phyloP scores from a whole-genome alignment of 2,888 invertebrate species.

The Drosophila colorata region DNA sequence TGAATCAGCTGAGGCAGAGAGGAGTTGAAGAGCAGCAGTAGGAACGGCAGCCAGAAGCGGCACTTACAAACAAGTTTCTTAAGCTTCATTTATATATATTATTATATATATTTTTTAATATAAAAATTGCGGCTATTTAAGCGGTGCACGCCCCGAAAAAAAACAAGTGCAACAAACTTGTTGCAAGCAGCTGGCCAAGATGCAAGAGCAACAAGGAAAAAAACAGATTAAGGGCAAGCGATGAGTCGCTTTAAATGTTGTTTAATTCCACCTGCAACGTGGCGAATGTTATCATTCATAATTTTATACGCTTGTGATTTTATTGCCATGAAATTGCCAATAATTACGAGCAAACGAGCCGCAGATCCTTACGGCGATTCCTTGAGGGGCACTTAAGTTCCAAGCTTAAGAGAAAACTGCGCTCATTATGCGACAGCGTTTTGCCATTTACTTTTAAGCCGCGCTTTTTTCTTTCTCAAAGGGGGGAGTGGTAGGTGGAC shows the following conservation, averaged over 20 bases:
- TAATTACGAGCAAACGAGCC: slow-evolving; percentile 71
- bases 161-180: slow-evolving; percentile 32
- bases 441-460: slow-evolving; percentile 58
- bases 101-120: slow-evolving; percentile 41
- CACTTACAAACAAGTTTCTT: slow-evolving; percentile 48
- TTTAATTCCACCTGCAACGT: slow-evolving; percentile 66
- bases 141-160: slow-evolving; percentile 60
- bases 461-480: neutral
- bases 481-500: no score
- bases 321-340: slow-evolving; percentile 83
- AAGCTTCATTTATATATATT: slow-evolving; percentile 6
- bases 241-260: slow-evolving; percentile 43
- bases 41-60: slow-evolving; percentile 29
- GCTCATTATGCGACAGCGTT: slow-evolving; percentile 56
- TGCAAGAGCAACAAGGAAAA: neutral
- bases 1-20: neutral
- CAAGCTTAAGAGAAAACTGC: slow-evolving; percentile 22
- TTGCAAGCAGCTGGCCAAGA: slow-evolving; percentile 22
- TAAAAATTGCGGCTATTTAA: slow-evolving; percentile 72
- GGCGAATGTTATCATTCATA: slow-evolving; percentile 71
- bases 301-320: slow-evolving; percentile 81
- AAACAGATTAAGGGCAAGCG: slow-evolving; percentile 48
- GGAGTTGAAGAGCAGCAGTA: neutral
- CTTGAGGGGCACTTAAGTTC: neutral
- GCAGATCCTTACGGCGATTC: slow-evolving; percentile 14